Evolutionary conservation across 1,140 invertebrate species (phyloP), one percentile per base, ranked within the genome.

Genomic region (Littorina saxatilis): DNA sequence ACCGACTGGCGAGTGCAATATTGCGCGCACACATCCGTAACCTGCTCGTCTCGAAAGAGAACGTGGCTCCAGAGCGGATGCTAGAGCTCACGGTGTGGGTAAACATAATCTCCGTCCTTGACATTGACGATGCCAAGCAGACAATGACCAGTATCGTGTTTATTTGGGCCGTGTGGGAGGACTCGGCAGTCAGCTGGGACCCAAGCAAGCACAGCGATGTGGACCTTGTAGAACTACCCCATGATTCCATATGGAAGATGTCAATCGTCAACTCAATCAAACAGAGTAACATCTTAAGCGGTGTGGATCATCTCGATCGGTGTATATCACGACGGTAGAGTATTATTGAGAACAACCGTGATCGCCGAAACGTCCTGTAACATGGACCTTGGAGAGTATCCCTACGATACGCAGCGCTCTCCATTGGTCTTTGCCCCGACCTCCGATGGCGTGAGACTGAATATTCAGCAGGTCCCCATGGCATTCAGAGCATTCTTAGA

Each of bases 361-460:
- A 55, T n/a, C 11, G 99, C 99, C 90, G 99, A 99, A 91, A 98
- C 97, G 2, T 98, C 97, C 2, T 89, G 87, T 72, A 66, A 72
- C 17, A 52, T 86, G 29, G 84, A 89, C 72, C 55, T 87, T 7
- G 63, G 78, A 0, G 75, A 78, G 29, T 89, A 85, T 78, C 88
- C 88, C 7, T 88, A 84, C 68, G 88, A 89, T 58, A 29, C 72
- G 1, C 88, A 89, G 70, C 61, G 23, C 0, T 89, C 87, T 58
- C 23, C 4, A 0, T 23, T 88, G n/a, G 72, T 70, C 39, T 83
- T 87, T 52, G 82, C 68, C 7, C 58, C 80, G 0, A 80, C 80
- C 1, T 68, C 77, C 37, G 7, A 1, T 17, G 0, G 72, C 32
- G n/a, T n/a, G n/a, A n/a, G n/a, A n/a, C n/a, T 55, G 68, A 32